Conservation (phyloP, 2,888 invertebrate genomes). For the Brachypalpus laphriformis region DNA sequence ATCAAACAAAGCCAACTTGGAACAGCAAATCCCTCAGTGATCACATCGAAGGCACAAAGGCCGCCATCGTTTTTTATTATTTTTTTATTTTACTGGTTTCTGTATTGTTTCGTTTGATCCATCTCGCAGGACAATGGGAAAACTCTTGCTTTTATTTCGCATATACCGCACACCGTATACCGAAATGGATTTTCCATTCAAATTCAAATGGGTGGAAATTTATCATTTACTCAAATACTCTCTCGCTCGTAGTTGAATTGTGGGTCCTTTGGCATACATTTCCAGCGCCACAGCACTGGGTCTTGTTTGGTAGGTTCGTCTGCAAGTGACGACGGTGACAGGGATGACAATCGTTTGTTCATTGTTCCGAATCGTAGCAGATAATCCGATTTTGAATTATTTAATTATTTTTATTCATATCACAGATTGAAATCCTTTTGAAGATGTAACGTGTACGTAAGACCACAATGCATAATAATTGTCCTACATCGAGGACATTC, state of each 20-base stretch:
- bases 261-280: conserved; percentile 56
- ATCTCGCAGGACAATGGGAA: conserved; percentile 60
- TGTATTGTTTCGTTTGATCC: conserved; percentile 71
- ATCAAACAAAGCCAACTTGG: conserved; percentile 43
- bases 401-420: conserved; percentile 72
- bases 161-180: conserved; percentile 16
- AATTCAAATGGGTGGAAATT: conserved; percentile 72
- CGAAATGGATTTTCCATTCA: conserved; percentile 67
- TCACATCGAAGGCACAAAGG: conserved; percentile 54
- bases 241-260: conserved; percentile 31
- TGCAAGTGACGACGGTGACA: conserved; percentile 66
- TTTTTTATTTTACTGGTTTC: conserved; percentile 51
- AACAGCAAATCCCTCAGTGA: conserved; percentile 39
- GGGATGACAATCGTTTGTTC: conserved; percentile 61
- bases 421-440: conserved; percentile 65
- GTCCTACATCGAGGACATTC: conserved; percentile 32
- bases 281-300: conserved; percentile 23
- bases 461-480: conserved; percentile 2
- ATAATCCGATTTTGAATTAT: conserved; percentile 72
- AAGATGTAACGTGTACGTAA: conserved; percentile 27
- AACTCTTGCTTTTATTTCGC: conserved; percentile 60
- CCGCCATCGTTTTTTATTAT: conserved; percentile 22
- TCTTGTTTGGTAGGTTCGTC: conserved; percentile 34
- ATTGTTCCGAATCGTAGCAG: conserved; percentile 67
- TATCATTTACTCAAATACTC: conserved; percentile 56